Percentiles rank a stretch among this genome's conserved stretches.
Conservation (phyloP, 1,140 invertebrate species). For the Bombus terrestris region DNA sequence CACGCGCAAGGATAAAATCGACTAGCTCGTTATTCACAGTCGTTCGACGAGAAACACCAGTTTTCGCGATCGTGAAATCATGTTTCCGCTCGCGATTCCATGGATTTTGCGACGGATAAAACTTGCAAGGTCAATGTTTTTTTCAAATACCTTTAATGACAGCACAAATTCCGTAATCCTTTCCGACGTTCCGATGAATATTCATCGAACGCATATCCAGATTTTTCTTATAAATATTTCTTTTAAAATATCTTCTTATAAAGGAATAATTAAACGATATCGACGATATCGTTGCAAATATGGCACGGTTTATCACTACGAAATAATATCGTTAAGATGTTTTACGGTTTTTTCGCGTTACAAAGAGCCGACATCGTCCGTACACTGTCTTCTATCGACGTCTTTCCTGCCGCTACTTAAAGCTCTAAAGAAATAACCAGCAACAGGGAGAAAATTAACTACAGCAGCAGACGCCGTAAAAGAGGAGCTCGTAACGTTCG, state of each 20-base stretch:
- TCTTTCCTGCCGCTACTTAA: no score
- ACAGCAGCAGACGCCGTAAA: neutral
- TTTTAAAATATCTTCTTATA: no score
- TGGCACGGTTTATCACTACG: no score
- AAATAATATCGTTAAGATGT: no score
- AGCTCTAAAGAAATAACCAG: neutral
- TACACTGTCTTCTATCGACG: neutral
- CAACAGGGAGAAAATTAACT: neutral
- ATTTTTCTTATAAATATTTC: neutral
- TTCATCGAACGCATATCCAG: neutral
- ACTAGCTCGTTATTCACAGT: constrained; percentile 34
- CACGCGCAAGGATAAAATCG: no score
- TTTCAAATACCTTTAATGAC: no score
- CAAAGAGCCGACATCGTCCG: no score
- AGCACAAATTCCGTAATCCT: no score
- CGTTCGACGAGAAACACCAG: constrained; percentile 34
- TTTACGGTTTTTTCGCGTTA: no score
- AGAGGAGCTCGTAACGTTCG: no score
- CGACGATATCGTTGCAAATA: no score
- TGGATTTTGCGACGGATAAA: neutral
- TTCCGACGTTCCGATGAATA: neutral
- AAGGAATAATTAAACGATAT: no score
- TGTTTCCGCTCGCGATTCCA: constrained; percentile 3
- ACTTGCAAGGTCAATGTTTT: neutral
- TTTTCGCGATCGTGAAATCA: constrained; percentile 46